A percentile compares a stretch with the other conserved stretches of the same genome.
Evolutionary conservation across 2,113 vertebrate species (phyloP).

Genomic region (Myiozetetes cayanensis): DNA sequence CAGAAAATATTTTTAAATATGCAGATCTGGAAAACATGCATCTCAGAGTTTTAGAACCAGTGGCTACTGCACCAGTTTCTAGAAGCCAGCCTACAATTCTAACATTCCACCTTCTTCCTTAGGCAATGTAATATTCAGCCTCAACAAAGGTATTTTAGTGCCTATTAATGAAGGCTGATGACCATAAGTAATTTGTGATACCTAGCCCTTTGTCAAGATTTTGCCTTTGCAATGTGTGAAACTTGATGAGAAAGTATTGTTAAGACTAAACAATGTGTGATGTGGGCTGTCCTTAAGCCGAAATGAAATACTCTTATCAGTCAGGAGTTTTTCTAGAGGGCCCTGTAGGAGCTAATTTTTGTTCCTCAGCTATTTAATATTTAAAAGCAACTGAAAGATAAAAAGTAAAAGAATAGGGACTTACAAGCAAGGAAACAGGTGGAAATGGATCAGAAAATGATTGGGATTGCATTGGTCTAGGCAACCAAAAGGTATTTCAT

Average conservation of each 20-base stretch:
- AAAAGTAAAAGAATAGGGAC: not conserved
- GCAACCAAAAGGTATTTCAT: not conserved
- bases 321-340: not conserved
- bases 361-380: not conserved
- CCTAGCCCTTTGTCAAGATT: not conserved
- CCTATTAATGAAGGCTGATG: not conserved
- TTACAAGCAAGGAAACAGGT: not conserved
- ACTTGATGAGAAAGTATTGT: not conserved
- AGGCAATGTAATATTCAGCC: not conserved
- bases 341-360: not conserved
- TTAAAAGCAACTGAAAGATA: not conserved
- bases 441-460: not conserved
- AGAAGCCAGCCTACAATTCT: not conserved
- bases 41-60: not conserved
- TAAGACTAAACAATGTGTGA: not conserved
- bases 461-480: not conserved
- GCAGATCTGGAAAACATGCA: not conserved
- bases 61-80: not conserved
- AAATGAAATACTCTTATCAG: not conserved
- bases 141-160: not conserved
- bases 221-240: not conserved
- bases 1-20: not conserved
- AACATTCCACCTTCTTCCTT: not conserved
- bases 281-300: not conserved
- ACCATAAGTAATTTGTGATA: not conserved